Evolutionary conservation across 2,113 vertebrate species (phyloP).

Genomic region (Illadopsis cleaveri): DNA sequence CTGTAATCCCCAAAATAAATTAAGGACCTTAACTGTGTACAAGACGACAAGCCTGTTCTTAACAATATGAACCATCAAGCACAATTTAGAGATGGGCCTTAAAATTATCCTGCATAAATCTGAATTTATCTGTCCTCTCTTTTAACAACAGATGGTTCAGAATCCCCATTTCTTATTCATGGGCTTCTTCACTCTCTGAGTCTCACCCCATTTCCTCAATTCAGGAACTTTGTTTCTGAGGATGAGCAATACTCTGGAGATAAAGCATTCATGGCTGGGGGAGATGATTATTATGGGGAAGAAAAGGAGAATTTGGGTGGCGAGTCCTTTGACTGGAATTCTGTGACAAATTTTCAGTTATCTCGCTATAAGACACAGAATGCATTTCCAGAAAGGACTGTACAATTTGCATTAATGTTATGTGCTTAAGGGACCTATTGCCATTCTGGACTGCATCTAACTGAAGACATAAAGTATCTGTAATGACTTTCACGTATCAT

Average conservation of each 20-base stretch:
- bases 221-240: background rate
- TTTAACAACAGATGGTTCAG: background rate
- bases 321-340: background rate
- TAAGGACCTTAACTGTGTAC: background rate
- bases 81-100: background rate
- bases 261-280: background rate
- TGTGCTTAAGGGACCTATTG: conserved; percentile 51
- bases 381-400: conserved; percentile 20
- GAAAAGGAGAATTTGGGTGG: background rate
- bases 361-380: background rate
- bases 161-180: background rate
- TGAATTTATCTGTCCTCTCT: background rate
- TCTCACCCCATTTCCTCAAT: background rate
- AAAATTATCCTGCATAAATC: conserved; percentile 10
- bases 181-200: background rate
- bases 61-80: background rate
- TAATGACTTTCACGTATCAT: background rate
- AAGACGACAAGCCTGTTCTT: background rate
- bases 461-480: conserved; percentile 40
- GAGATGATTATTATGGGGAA: background rate
- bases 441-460: conserved; percentile 24
- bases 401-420: conserved; percentile 45
- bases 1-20: conserved; percentile 29
- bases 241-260: background rate
- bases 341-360: background rate